A percentile compares a stretch with the other conserved stretches of the same genome.
These are phyloP conservation scores for Mus pahari DNA, from an alignment of 2,113 vertebrate genomes.

Conservation along the genomic window DNA sequence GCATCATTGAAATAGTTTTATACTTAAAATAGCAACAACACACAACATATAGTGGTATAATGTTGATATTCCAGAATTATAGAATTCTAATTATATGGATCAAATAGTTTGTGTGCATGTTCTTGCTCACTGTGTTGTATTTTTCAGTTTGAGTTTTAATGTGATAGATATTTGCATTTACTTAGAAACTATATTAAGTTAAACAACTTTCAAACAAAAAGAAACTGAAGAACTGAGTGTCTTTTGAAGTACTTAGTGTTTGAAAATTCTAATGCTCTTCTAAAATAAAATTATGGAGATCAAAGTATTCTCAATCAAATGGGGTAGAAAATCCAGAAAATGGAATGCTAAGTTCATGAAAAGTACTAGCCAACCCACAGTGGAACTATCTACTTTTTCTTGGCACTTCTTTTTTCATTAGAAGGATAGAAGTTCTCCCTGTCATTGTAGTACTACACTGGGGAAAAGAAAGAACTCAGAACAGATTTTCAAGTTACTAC, in stretches of 20 bases:
- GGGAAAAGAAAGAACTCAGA: neutral
- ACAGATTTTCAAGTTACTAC: neutral
- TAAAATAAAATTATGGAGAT: constrained; percentile 48
- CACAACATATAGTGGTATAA: neutral
- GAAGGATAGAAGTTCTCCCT: neutral
- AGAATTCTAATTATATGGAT: neutral
- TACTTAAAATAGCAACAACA: neutral
- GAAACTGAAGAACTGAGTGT: neutral
- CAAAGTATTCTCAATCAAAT: constrained; percentile 10
- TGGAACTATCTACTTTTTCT: neutral
- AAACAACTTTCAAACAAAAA: neutral
- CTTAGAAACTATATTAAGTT: neutral
- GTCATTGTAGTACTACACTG: neutral
- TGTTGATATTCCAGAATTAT: neutral
- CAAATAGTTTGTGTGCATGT: neutral
- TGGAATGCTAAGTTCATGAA: neutral
- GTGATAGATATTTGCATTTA: neutral
- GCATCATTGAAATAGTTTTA: neutral
- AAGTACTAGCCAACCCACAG: neutral
- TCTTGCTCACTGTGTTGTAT: neutral
- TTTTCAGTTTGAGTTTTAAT: constrained; percentile 17
- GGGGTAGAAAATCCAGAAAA: neutral
- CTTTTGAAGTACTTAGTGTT: constrained; percentile 20
- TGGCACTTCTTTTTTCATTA: neutral
- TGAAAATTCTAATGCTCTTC: constrained; percentile 39